These are phyloP conservation scores for Ennomos erosarius DNA, from an alignment of 2,888 invertebrate genomes.

Conservation along the genomic window DNA sequence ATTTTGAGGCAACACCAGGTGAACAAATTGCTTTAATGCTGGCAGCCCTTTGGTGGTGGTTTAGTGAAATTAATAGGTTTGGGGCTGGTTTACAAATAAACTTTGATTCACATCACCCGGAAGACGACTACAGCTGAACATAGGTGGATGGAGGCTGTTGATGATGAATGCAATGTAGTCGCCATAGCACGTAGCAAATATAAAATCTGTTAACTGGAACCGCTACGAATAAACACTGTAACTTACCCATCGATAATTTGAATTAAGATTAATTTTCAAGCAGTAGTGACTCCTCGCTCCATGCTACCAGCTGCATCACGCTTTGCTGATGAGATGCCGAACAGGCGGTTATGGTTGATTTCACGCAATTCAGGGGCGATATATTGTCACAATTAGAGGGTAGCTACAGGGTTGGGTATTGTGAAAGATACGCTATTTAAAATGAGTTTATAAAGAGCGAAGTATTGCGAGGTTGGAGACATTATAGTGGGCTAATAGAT, in stretches of 20 bases:
- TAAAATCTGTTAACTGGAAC: too few relatives aligned
- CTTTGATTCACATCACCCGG: too few relatives aligned
- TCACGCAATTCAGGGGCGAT: slow-evolving; percentile 73
- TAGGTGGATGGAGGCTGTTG: too few relatives aligned
- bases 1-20: slow-evolving; percentile 34
- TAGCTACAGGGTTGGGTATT: slow-evolving; percentile 17
- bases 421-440: slow-evolving; percentile 21
- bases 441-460: too few relatives aligned
- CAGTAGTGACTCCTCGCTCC: neutral
- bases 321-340: slow-evolving; percentile 31
- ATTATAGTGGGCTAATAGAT: too few relatives aligned
- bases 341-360: slow-evolving; percentile 68
- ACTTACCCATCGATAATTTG: too few relatives aligned
- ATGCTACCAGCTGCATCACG: slow-evolving; percentile 19
- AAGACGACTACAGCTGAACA: too few relatives aligned
- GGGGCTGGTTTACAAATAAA: neutral
- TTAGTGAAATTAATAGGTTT: slow-evolving; percentile 6
- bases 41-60: slow-evolving; percentile 10
- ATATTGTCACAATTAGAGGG: slow-evolving; percentile 79
- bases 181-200: too few relatives aligned
- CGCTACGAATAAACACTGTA: too few relatives aligned
- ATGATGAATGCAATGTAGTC: too few relatives aligned
- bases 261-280: too few relatives aligned
- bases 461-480: too few relatives aligned
- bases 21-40: slow-evolving; percentile 27